Conservation (phyloP, 2,888 invertebrate genomes). For the Callinectes sapidus region DNA sequence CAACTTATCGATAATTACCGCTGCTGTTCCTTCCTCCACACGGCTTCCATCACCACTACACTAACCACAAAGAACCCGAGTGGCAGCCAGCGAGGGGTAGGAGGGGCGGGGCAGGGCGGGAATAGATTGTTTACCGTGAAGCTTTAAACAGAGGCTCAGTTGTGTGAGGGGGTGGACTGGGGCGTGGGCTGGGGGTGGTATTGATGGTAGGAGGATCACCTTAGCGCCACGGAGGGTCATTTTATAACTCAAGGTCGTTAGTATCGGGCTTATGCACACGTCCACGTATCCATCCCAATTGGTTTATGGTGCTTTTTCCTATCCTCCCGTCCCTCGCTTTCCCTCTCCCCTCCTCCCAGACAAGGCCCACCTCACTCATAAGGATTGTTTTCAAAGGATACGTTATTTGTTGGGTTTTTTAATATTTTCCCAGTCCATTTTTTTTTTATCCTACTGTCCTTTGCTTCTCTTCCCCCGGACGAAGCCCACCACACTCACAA, state of each 20-base stretch:
- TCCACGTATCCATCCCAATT: background rate
- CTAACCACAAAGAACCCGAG: background rate
- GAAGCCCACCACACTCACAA: no score
- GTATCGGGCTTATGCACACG: background rate
- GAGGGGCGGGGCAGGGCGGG: background rate
- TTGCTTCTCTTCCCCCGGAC: no score
- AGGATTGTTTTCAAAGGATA: no score
- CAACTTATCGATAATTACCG: conserved; percentile 31
- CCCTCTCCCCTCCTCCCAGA: no score
- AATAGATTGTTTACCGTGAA: background rate
- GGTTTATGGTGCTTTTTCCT: background rate
- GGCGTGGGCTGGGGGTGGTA: background rate
- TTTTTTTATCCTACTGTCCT: no score
- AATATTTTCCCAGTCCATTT: no score
- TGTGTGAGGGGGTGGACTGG: conserved; percentile 9
- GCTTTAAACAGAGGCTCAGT: conserved; percentile 17
- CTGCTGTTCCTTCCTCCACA: background rate
- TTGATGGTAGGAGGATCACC: background rate
- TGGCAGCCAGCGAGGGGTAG: background rate
- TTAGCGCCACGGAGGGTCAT: background rate
- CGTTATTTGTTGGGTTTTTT: no score
- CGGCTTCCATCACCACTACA: background rate
- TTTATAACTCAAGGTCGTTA: conserved; percentile 15
- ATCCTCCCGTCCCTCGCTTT: background rate
- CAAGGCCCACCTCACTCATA: no score